These are phyloP conservation scores for Lutjanus campechanus DNA, from an alignment of 2,797 vertebrate genomes.

Conservation along the genomic window DNA sequence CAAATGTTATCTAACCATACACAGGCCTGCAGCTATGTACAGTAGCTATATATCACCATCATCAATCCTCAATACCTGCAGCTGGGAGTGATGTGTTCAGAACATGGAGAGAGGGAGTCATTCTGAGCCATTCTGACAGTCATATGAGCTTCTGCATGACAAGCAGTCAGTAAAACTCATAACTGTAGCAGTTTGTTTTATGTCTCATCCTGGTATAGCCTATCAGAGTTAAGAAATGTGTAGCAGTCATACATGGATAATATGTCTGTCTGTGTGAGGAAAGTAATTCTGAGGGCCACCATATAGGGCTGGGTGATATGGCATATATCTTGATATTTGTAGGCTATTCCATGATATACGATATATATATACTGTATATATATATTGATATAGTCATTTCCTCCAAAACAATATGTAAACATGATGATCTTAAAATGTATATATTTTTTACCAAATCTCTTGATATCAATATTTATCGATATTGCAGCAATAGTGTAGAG, in stretches of 20 bases:
- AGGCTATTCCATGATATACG: no score
- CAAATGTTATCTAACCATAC: slow-evolving; percentile 55
- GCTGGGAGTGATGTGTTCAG: background rate
- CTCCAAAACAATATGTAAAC: no score
- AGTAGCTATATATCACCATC: background rate
- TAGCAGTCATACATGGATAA: background rate
- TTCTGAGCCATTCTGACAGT: background rate
- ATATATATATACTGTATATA: no score
- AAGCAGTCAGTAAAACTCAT: background rate
- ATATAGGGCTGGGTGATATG: no score
- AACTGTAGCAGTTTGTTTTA: background rate
- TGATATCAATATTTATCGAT: no score
- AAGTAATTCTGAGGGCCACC: background rate
- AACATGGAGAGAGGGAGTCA: background rate
- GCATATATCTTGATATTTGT: no score
- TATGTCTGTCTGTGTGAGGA: background rate
- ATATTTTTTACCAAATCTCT: no score
- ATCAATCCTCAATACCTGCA: background rate
- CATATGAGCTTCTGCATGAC: background rate
- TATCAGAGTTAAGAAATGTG: background rate
- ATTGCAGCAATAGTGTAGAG: no score
- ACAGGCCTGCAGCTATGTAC: slow-evolving; percentile 60
- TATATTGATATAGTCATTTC: no score
- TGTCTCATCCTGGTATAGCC: background rate
- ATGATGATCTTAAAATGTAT: no score